A percentile compares a stretch with the other conserved stretches of the same genome.
phyloP scores from a whole-genome alignment of 2,797 vertebrate genomes.

The Typhlichthys eigenmanni region DNA sequence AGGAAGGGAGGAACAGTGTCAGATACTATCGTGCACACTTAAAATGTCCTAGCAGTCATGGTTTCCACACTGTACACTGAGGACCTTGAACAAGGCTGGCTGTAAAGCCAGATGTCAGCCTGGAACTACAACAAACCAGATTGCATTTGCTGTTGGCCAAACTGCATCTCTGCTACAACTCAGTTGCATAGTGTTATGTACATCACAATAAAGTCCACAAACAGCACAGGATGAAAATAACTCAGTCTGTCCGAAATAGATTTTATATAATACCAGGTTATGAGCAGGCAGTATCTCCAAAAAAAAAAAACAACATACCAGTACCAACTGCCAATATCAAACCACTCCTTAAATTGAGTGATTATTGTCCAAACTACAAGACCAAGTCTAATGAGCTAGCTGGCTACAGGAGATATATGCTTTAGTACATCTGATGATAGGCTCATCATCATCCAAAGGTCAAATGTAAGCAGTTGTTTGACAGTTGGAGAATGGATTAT shows the following conservation, averaged over 20 bases:
- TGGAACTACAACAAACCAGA: too few species aligned
- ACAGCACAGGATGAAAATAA: neutral
- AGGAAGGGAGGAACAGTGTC: constrained; percentile 11
- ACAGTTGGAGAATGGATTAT: constrained; percentile 14
- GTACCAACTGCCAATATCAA: neutral
- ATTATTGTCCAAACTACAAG: constrained; percentile 2
- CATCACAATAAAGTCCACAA: neutral
- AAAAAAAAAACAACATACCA: neutral
- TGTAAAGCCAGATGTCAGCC: too few species aligned
- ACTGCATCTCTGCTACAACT: too few species aligned
- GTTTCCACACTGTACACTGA: neutral
- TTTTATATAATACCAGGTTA: too few species aligned
- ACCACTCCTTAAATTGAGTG: too few species aligned
- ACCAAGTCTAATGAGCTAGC: constrained; percentile 15
- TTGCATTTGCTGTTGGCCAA: too few species aligned
- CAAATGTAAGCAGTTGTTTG: neutral
- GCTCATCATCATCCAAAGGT: constrained; percentile 60
- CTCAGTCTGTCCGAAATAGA: neutral
- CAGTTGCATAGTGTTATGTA: too few species aligned
- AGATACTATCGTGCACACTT: constrained; percentile 4
- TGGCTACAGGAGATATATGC: constrained; percentile 25
- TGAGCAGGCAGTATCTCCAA: neutral
- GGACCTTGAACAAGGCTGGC: too few species aligned
- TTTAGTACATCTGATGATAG: constrained; percentile 27
- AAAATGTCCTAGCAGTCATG: neutral